Evolutionary conservation across 2,888 invertebrate species (phyloP), one percentile per base, ranked within the genome.

Genomic region (Agapetus fuscipes): DNA sequence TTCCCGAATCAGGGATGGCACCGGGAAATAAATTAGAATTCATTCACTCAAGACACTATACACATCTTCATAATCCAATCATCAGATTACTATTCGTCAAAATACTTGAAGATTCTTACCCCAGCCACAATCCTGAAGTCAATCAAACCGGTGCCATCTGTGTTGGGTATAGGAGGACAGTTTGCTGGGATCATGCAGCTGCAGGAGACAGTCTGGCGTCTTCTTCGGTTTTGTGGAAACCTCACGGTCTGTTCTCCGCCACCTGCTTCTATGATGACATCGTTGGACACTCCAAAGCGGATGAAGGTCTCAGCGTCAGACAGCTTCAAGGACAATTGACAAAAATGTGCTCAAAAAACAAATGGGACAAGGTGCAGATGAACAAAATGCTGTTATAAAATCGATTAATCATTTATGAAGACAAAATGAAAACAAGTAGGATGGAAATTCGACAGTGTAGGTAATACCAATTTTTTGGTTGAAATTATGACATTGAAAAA

Each of bases 121-220:
- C 65, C 73, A 41, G 68, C 71, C 0, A 78, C 77, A 33, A 78
- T 78, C 45, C 78, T 67, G 48, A 77, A 61, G 50, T 78, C 78
- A 32, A 78, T 70, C 55, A 72, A 57, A 12, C 76, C 76, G 41
- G 66, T 68, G 15, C 76, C 77, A 50, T 64, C 63, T 12, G 60
- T 61, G 3, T 54, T 50, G 10, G 51, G 52, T 11, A 47, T 43
- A 25, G 46, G 53, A 25, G 55, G 51, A 50, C 71, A 71, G 4
- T 61, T 61, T 12, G 68, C 62, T 17, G 58, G 45, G 2, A 61
- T 45, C 2, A 66, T 65, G 52, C 70, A 71, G 25, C 53, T 54
- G 49, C 68, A 68, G 3, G 26, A 30, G 9, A 17, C n/a, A 7
- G 37, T 32, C 20, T 43, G 45, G 20, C 45, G 37, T 30, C 30